Base-by-base conservation (phyloP, 2,888 invertebrate genomes). In the Nomada fabriciana region DNA sequence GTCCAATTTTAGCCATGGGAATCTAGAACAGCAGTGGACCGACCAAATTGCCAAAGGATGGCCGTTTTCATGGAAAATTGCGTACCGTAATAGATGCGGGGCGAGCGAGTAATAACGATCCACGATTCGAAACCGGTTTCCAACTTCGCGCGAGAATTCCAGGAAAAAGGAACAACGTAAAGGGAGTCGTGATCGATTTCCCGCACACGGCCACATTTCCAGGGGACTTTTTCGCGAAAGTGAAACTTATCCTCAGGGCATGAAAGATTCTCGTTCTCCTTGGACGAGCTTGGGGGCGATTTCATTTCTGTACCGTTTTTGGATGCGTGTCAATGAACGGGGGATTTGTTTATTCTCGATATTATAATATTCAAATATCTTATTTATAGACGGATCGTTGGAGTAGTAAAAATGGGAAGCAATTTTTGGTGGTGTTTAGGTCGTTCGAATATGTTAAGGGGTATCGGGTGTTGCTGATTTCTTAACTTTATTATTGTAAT, bases 101-200 rank as follows among this genome's bases (percentile, higher is more conserved):
- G 25, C 10, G 53, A 23, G 20, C 23, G 29, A 50, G 36, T 15
- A 70, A 60, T 76, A 59, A 68, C 57, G 57, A 60, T 53, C 64
- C 18, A 36, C 10, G 15, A 9, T 20, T 11, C 25, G 64, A 60
- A 89, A 89, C 88, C 85, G 83, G 89, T 89, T 88, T 42, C 52
- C 57, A 42, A 36, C 59, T 18, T 25, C 57, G 50, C 23, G 36
- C 52, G 43, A 60, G 76, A 79, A 83, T 86, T 81, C 84, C 80
- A 47, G 50, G 82, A 75, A 83, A 89, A 90, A 88, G 87, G 76
- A 82, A 86, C 74, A 85, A 82, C 83, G 79, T 57, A 64, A 5
- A 76, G 53, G 64, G 71, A 72, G 71, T 69, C 43, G 50, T 55
- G 77, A 80, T 77, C 75, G 75, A 73, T 83, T 86, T 85, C 72